Conservation (phyloP, 2,888 invertebrate genomes). For the Caenorhabditis drosophilae region DNA sequence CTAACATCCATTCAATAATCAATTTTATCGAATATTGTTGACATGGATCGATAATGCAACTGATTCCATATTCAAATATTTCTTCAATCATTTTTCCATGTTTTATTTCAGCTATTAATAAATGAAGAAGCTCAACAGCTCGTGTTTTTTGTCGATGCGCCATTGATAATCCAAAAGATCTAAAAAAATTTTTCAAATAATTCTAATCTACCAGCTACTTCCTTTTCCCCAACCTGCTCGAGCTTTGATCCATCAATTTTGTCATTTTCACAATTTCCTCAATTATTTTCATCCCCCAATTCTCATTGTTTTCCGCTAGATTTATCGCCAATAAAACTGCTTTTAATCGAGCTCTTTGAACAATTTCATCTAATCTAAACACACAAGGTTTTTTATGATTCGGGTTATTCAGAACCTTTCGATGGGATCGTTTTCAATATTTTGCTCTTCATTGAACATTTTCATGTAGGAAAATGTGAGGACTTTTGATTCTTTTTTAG, state of each 20-base stretch:
- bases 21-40: slow-evolving; percentile 63
- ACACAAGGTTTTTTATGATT: too few relatives aligned
- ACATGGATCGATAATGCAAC: slow-evolving; percentile 51
- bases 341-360: slow-evolving; percentile 37
- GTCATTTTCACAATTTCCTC: slow-evolving; percentile 28
- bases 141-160: slow-evolving; percentile 61
- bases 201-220: too few relatives aligned
- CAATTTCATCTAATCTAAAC: slow-evolving; percentile 40
- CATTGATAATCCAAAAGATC: slow-evolving; percentile 60
- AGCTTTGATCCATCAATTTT: slow-evolving; percentile 34
- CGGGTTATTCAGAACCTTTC: slow-evolving; percentile 15
- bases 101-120: slow-evolving; percentile 11
- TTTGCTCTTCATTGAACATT: slow-evolving; percentile 11
- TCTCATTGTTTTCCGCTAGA: slow-evolving; percentile 4
- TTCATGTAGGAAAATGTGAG: slow-evolving; percentile 17
- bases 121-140: slow-evolving; percentile 42
- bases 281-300: slow-evolving; percentile 13
- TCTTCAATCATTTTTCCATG: slow-evolving; percentile 8
- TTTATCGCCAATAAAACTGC: slow-evolving; percentile 23
- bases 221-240: too few relatives aligned
- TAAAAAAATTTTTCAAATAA: too few relatives aligned
- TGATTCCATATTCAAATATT: slow-evolving; percentile 45
- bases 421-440: slow-evolving; percentile 10
- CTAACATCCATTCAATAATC: slow-evolving; percentile 57
- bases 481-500: slow-evolving; percentile 47